Evolutionary conservation across 2,797 vertebrate species (phyloP).

Genomic region (Takifugu ocellatus): DNA sequence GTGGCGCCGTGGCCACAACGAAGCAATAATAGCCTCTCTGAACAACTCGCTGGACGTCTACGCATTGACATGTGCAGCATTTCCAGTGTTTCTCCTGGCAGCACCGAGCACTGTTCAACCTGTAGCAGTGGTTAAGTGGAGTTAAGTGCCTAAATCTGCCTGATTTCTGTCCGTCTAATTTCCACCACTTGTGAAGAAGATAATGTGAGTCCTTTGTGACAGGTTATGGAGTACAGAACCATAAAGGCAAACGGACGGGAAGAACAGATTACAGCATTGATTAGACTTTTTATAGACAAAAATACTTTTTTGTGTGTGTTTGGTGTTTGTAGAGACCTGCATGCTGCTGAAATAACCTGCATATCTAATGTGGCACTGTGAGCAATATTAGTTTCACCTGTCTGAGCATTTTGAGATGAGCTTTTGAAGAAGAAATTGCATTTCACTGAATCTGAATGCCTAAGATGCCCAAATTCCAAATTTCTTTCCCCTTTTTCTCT

Average conservation of each 20-base stretch:
- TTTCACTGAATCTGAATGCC: no score
- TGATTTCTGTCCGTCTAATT: conserved; percentile 41
- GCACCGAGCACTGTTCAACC: conserved; percentile 55
- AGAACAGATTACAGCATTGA: conserved; percentile 1
- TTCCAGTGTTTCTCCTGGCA: conserved; percentile 25
- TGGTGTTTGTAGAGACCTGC: conserved; percentile 62
- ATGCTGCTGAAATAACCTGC: conserved; percentile 51
- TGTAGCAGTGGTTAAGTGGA: conserved; percentile 58
- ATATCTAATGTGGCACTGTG: conserved; percentile 30
- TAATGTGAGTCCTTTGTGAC: conserved; percentile 32
- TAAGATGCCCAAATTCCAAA: no score
- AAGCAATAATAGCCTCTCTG: conserved; percentile 72
- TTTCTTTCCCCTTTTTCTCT: no score
- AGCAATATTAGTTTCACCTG: conserved; percentile 42
- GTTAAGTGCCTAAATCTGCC: conserved; percentile 67
- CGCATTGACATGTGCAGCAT: conserved; percentile 30
- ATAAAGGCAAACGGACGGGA: conserved; percentile 34
- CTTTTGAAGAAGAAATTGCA: no score
- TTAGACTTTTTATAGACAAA: no score
- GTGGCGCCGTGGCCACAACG: conserved; percentile 57
- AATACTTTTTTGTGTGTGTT: conserved; percentile 40
- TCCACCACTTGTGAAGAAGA: conserved; percentile 34
- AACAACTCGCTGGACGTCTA: conserved; percentile 48
- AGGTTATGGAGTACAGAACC: conserved; percentile 21
- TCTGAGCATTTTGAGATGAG: conserved; percentile 25